Evolutionary conservation across 2,113 vertebrate species (phyloP), one percentile per base, ranked within the genome.

Genomic region (Anas platyrhynchos): DNA sequence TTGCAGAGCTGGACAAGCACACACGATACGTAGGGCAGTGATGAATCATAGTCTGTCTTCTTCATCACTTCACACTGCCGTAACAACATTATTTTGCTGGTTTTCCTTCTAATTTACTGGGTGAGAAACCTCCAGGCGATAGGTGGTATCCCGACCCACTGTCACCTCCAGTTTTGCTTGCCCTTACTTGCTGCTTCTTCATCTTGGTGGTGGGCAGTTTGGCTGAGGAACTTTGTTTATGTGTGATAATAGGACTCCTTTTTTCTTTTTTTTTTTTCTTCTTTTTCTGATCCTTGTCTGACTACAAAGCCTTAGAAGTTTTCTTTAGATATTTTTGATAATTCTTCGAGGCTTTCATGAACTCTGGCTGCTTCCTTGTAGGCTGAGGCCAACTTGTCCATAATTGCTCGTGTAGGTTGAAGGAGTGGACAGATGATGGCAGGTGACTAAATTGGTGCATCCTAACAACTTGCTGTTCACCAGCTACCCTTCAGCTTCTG

Each of bases 41-140:
- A 56, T 86, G 83, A 95, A 72, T 94, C 89, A 83, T 1, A 23
- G 65, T 55, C 76, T 83, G 31, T 34, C 41, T 31, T 85, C 65
- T 81, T 80, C 82, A 71, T 85, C 18, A 2, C 59, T 91, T 94
- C 75, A 91, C 82, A 63, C 36, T 23, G 13, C 22, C 55, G 0
- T 71, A 88, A 77, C 66, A 54, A 65, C 63, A 76, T 94, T 77
- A 85, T 66, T 95, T 93, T 95, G 36, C 55, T 91, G 63, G 31
- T 52, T 0, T 96, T 72, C 85, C 46, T 89, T 85, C 88, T 86
- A 67, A 93, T 96, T 93, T 90, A 74, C 73, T 52, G 61, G 56
- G 43, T 91, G 83, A 96, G 65, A 91, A 89, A 59, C 72, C 61
- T 67, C 36, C 17, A 77, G 88, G 88, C 63, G 48, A 79, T 21